Conservation (phyloP, 2,797 vertebrate species). For the Melanotaenia nigrans region DNA sequence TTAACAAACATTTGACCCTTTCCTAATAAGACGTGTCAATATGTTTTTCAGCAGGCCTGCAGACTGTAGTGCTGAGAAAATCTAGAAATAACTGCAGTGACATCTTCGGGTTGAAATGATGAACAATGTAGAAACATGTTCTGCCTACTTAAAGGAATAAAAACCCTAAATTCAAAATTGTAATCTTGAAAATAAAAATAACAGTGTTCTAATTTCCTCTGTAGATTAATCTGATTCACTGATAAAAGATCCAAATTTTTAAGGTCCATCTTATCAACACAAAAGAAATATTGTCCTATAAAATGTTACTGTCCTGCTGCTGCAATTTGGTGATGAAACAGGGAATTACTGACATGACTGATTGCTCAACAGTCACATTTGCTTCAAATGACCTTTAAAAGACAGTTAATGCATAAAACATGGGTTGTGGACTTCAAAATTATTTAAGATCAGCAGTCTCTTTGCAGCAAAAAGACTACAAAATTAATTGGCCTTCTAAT, state of each 20-base stretch:
- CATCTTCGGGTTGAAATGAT: constrained; percentile 19
- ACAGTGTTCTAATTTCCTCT: neutral
- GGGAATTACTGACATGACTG: neutral
- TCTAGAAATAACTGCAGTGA: constrained; percentile 7
- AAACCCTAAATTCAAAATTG: neutral
- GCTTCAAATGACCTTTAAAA: neutral
- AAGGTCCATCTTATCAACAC: neutral
- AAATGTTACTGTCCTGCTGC: neutral
- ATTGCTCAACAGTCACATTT: constrained; percentile 1
- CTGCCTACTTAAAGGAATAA: no score
- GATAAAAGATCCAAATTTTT: neutral
- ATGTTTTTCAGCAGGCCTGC: neutral
- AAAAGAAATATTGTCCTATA: neutral
- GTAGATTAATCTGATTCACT: neutral
- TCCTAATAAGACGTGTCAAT: neutral
- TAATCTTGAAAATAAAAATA: neutral
- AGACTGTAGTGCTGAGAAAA: neutral
- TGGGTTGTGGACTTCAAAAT: neutral
- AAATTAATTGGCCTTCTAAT: neutral
- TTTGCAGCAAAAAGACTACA: neutral
- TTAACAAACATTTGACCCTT: neutral
- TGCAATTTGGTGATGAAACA: neutral
- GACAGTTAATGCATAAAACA: neutral
- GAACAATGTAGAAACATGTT: neutral
- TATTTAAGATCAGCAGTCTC: neutral